Conservation (phyloP, 1,140 invertebrate genomes). For the Pogonomyrmex californicus region DNA sequence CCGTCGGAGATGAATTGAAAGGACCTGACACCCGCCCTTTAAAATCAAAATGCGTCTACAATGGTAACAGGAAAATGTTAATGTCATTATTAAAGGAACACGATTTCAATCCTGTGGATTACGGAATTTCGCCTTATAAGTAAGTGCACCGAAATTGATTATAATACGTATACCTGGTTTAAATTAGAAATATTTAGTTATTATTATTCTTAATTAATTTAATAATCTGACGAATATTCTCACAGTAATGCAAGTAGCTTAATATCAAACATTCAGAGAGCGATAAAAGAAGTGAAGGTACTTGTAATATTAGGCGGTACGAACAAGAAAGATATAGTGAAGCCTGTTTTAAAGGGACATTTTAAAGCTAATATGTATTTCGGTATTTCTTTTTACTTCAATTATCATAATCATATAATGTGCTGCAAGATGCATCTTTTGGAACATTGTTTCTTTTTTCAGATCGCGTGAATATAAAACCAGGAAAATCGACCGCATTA, state of each 20-base stretch:
- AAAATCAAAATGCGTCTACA: constrained; percentile 66
- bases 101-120: constrained; percentile 88
- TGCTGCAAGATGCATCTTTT: neutral
- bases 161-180: neutral
- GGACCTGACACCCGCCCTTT: constrained; percentile 86
- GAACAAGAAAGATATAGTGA: neutral
- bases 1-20: constrained; percentile 97
- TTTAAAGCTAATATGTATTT: constrained; percentile 93
- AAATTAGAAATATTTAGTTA: no score
- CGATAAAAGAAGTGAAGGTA: constrained; percentile 90
- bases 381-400: constrained; percentile 83
- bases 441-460: neutral
- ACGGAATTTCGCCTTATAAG: constrained; percentile 91
- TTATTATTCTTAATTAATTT: neutral
- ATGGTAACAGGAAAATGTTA: constrained; percentile 94
- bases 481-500: constrained; percentile 98
- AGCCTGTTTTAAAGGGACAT: neutral
- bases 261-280: constrained; percentile 87
- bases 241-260: constrained; percentile 88
- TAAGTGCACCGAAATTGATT: constrained; percentile 81
- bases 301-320: constrained; percentile 94
- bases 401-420: neutral
- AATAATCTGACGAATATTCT: neutral
- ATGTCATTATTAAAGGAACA: constrained; percentile 90
- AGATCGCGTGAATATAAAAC: constrained; percentile 96